Evolutionary conservation across 2,113 vertebrate genomes (phyloP).

Genomic region (Gambusia affinis): DNA sequence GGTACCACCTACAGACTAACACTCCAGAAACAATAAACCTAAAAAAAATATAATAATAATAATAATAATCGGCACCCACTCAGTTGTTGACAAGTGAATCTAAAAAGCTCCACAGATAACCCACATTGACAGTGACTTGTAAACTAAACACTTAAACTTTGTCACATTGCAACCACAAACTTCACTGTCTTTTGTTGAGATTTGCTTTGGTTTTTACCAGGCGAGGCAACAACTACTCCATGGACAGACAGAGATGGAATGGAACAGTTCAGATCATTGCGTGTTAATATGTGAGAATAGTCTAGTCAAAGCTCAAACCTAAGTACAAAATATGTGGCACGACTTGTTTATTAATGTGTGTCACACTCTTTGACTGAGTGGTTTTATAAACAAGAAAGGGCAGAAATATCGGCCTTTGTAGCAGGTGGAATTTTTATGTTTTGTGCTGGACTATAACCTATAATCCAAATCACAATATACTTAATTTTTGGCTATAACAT

Average conservation of each 20-base stretch:
- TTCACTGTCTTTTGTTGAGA: not conserved
- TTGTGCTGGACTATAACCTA: too few species aligned
- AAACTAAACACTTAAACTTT: not conserved
- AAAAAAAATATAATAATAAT: not conserved
- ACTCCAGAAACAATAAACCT: slow-evolving; percentile 8
- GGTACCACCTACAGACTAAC: slow-evolving; percentile 37
- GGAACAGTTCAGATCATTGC: not conserved
- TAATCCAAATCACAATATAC: too few species aligned
- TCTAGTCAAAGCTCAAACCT: too few species aligned
- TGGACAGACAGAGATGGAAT: not conserved
- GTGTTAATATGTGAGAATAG: not conserved
- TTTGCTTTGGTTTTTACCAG: too few species aligned
- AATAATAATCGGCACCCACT: slow-evolving; percentile 14
- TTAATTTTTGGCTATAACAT: not conserved
- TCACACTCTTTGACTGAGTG: too few species aligned
- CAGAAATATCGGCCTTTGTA: not conserved
- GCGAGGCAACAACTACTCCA: too few species aligned
- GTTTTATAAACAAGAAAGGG: not conserved
- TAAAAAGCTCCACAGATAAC: not conserved
- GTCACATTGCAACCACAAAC: not conserved
- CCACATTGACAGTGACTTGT: not conserved
- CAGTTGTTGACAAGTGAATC: not conserved
- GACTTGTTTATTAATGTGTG: not conserved
- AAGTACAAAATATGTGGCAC: too few species aligned
- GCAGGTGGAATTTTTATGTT: not conserved